phyloP scores from a whole-genome alignment of 2,888 invertebrate genomes.

The Platypus cylindrus region DNA sequence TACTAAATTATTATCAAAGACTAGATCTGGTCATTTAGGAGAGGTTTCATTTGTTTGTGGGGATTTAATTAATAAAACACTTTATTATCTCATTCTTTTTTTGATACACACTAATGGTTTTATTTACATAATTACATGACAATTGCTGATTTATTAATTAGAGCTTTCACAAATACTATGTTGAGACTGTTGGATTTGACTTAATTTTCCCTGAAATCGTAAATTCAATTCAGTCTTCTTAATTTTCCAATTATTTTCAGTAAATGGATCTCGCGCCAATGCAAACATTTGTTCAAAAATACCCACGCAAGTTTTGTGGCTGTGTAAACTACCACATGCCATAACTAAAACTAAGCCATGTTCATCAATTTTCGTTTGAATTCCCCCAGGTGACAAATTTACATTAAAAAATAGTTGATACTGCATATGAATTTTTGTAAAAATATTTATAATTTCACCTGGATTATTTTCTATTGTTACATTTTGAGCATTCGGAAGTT shows the following conservation, averaged over 20 bases:
- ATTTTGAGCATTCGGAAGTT: too few relatives aligned
- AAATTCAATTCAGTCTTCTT: slow-evolving; percentile 42
- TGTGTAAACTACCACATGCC: slow-evolving; percentile 51
- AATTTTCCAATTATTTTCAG: slow-evolving; percentile 55
- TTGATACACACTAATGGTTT: too few relatives aligned
- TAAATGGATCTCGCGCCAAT: slow-evolving; percentile 46
- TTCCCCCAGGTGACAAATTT: slow-evolving; percentile 43
- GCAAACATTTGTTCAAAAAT: slow-evolving; percentile 54
- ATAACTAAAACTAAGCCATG: slow-evolving; percentile 50
- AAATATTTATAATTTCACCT: slow-evolving; percentile 29
- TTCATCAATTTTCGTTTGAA: slow-evolving; percentile 43
- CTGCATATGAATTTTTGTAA: slow-evolving; percentile 32
- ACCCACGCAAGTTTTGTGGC: slow-evolving; percentile 40
- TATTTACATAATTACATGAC: too few relatives aligned
- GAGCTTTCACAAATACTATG: too few relatives aligned
- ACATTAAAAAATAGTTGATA: slow-evolving; percentile 46
- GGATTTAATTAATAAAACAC: too few relatives aligned
- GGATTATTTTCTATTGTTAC: slow-evolving; percentile 26
- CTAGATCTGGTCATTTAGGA: too few relatives aligned
- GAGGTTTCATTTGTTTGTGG: too few relatives aligned
- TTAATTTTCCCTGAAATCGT: too few relatives aligned
- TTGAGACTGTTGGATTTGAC: too few relatives aligned
- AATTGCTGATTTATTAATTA: too few relatives aligned
- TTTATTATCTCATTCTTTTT: too few relatives aligned
- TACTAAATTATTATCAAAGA: too few relatives aligned